A percentile compares a stretch with the other conserved stretches of the same genome.
Conservation (phyloP, 2,797 vertebrate genomes). For the Heliangelus exortis region DNA sequence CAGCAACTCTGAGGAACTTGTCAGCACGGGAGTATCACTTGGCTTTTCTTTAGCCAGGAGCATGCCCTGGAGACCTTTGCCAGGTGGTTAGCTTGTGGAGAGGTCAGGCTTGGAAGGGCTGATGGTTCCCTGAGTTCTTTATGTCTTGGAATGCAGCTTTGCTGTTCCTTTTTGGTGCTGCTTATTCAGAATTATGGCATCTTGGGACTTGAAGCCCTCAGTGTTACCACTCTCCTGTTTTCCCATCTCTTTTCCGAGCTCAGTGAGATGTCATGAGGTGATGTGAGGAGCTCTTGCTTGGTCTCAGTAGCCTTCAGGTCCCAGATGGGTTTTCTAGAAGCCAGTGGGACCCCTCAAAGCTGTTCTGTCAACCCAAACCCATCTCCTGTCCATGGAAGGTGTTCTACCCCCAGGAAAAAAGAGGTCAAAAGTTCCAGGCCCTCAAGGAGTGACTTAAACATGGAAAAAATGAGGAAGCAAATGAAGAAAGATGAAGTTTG, state of each 20-base stretch:
- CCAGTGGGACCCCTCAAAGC: background rate
- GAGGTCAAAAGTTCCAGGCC: background rate
- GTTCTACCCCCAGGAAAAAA: background rate
- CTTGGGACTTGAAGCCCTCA: background rate
- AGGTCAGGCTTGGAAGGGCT: background rate
- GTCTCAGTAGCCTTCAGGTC: background rate
- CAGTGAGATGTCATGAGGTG: background rate
- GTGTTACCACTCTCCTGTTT: background rate
- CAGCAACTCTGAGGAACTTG: background rate
- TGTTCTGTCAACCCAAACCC: background rate
- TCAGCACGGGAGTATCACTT: background rate
- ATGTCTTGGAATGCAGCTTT: background rate
- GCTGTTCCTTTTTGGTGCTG: background rate
- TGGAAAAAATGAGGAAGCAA: background rate
- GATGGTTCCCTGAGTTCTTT: background rate
- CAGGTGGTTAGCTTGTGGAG: background rate
- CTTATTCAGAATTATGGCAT: background rate
- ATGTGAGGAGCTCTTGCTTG: background rate
- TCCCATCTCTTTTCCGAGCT: background rate
- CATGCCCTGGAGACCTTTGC: background rate
- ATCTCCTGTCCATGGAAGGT: accelerated
- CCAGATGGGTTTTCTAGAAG: background rate
- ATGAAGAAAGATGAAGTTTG: background rate
- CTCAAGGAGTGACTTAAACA: background rate
- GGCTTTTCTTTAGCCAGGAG: background rate